Evolutionary conservation across 2,888 invertebrate genomes (phyloP), one percentile per base, ranked within the genome.

Genomic region (Drosophila hamatofila): DNA sequence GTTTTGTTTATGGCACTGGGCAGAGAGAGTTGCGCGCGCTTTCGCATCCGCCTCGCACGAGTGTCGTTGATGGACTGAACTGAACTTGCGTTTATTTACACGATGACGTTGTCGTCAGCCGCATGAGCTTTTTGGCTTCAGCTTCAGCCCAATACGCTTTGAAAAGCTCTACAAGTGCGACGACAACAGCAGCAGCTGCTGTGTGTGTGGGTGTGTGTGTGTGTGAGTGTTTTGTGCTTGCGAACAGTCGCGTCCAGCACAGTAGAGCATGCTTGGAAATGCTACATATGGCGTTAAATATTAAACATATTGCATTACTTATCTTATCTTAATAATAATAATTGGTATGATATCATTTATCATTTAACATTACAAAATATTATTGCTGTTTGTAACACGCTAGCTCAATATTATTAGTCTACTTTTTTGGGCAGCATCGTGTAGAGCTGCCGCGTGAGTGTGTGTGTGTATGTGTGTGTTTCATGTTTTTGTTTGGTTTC

Each of bases 51-150:
- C 82, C 79, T 83, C 78, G 80, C 80, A 81, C 87, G 88, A 90
- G 75, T 80, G 87, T 88, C 82, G 78, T 72, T 88, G 89, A 73
- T 79, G 81, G 87, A 91, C 91, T 91, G 85, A 91, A 91, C 91
- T 91, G 85, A 91, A 79, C 69, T 83, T 74, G 74, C 79, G 80
- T 72, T 75, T 80, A 75, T 74, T 75, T 72, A 72, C 74, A 73
- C 80, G 78, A 79, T 80, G 78, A 80, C 78, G 78, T 65, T 76
- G 71, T 48, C 75, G 71, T 44, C 42, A 56, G 61, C 48, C 42
- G 59, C 21, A 33, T 14, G 60, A 78, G 77, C 77, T 77, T 78
- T 78, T 78, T 78, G 30, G 48, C 30, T 49, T 35, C 41, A 75
- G 72, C 72, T 72, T 72, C 57, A 67, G 75, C 64, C 54, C 63